Percentiles rank a stretch among this genome's conserved stretches.
Evolutionary conservation across 2,888 invertebrate genomes (phyloP).

Genomic region (Baronia brevicornis): DNA sequence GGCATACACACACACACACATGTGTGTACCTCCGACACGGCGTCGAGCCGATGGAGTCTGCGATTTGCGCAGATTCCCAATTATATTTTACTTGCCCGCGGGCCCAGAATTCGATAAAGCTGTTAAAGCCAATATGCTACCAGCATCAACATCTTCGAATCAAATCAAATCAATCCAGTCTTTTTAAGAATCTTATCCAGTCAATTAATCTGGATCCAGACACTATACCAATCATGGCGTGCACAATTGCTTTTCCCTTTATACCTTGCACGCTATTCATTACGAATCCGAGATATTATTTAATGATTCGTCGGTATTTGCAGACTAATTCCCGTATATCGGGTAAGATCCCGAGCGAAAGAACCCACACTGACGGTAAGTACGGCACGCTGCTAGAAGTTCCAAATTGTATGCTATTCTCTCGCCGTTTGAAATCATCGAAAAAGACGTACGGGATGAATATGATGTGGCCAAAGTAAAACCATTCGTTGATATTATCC

Average conservation of each 20-base stretch:
- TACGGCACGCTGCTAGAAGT: conserved; percentile 91
- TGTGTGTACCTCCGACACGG: too few species aligned
- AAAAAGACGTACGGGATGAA: conserved; percentile 85
- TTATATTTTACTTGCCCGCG: too few species aligned
- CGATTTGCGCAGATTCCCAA: too few species aligned
- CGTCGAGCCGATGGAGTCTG: too few species aligned
- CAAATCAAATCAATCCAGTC: too few species aligned
- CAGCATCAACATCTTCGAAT: too few species aligned
- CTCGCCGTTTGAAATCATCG: conserved; percentile 85
- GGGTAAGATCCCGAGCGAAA: conserved; percentile 84
- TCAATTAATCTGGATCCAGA: conserved; percentile 33
- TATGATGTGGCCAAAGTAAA: conserved; percentile 91
- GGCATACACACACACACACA: too few species aligned
- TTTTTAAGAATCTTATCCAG: too few species aligned
- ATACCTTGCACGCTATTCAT: conserved; percentile 94
- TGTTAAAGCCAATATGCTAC: too few species aligned
- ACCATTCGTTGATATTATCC: conserved; percentile 54
- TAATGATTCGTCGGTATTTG: conserved; percentile 88
- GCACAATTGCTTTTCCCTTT: conserved; percentile 90
- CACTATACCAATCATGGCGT: conserved; percentile 90
- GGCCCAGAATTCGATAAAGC: too few species aligned
- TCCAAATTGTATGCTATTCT: conserved; percentile 84
- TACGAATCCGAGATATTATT: conserved; percentile 90
- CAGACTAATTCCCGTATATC: conserved; percentile 86
- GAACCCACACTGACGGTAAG: conserved; percentile 79